Percentiles rank a stretch among this genome's conserved stretches.
These are phyloP conservation scores for Lichenostomus cassidix DNA, from an alignment of 2,113 vertebrate genomes.

Conservation along the genomic window DNA sequence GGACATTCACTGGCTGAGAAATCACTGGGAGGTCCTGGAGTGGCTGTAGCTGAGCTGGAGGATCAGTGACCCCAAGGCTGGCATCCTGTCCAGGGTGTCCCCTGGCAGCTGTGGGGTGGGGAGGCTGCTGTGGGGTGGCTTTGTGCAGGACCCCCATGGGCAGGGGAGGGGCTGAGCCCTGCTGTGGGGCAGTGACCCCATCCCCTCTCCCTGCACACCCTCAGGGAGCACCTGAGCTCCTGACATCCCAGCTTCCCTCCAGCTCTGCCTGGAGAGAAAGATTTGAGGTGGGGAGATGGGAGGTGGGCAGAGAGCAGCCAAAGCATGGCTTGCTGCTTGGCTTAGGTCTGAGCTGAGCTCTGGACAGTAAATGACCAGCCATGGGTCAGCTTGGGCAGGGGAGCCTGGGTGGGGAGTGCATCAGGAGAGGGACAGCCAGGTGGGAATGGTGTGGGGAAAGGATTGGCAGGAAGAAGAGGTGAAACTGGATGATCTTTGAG, in stretches of 20 bases:
- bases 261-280: neutral
- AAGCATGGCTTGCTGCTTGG: constrained; percentile 2
- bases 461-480: neutral
- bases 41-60: neutral
- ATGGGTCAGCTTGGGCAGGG: neutral
- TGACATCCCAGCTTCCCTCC: neutral
- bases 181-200: neutral
- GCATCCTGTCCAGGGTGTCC: neutral
- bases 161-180: neutral
- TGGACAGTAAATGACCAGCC: neutral
- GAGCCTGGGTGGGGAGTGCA: neutral
- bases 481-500: neutral
- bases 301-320: neutral
- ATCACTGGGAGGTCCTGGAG: neutral
- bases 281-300: too few species aligned
- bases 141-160: neutral
- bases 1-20: neutral
- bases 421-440: neutral
- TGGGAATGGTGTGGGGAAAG: neutral
- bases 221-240: neutral
- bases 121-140: neutral
- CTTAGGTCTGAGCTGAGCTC: neutral
- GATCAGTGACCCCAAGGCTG: neutral
- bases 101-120: neutral
- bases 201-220: neutral